Evolutionary conservation across 2,888 invertebrate species (phyloP).

Genomic region (Cheilosia soror): DNA sequence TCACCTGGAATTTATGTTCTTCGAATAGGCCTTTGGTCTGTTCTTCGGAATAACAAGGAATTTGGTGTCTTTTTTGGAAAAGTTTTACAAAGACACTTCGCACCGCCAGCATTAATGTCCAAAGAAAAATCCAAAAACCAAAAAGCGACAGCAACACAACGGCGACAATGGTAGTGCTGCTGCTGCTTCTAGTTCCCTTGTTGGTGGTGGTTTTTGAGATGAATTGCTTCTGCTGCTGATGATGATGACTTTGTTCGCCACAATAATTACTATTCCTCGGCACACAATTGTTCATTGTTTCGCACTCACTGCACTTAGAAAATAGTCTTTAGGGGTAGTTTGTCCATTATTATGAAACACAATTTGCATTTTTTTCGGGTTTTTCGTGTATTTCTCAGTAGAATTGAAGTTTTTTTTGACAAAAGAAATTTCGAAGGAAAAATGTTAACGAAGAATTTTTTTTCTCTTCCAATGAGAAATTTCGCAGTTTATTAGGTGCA

Average conservation of each 20-base stretch:
- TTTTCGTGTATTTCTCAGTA: constrained; percentile 6
- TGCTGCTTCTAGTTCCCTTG: constrained; percentile 49
- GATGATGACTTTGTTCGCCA: constrained; percentile 72
- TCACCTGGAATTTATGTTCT: constrained; percentile 28
- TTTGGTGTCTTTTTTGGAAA: constrained; percentile 33
- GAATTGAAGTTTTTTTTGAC: constrained; percentile 56
- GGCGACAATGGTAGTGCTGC: constrained; percentile 54
- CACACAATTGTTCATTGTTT: constrained; percentile 70
- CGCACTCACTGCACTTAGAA: constrained; percentile 53
- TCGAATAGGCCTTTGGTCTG: background rate
- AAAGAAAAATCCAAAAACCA: constrained; percentile 71
- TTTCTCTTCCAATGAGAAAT: constrained; percentile 63
- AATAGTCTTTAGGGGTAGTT: constrained; percentile 3
- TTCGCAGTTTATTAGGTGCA: constrained; percentile 41
- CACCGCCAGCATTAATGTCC: constrained; percentile 68
- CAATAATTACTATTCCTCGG: constrained; percentile 59
- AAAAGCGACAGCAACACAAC: constrained; percentile 73
- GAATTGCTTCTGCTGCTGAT: constrained; percentile 38
- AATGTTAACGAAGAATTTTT: constrained; percentile 59
- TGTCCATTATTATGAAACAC: constrained; percentile 13
- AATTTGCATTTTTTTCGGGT: constrained; percentile 14
- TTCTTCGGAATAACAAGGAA: constrained; percentile 6
- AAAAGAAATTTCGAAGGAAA: constrained; percentile 64
- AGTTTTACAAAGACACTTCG: constrained; percentile 55
- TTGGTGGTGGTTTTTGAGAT: constrained; percentile 57